These are phyloP conservation scores for Netelia fuscicornis DNA, from an alignment of 2,888 invertebrate genomes.

Conservation along the genomic window DNA sequence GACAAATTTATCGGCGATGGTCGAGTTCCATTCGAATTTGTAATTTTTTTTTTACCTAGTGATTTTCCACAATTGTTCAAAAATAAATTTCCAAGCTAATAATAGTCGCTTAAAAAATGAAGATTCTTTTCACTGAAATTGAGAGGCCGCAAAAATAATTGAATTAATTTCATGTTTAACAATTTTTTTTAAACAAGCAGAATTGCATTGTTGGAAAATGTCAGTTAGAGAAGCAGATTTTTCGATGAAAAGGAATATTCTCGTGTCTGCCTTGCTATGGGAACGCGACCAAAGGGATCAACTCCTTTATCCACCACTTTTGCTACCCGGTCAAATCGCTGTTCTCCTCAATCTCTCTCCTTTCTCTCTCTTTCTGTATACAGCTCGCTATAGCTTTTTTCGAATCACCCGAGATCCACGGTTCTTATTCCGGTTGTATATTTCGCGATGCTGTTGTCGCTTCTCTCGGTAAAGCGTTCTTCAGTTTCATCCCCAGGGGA, in stretches of 20 bases:
- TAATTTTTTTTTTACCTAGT: too few relatives aligned
- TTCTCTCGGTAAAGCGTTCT: constrained; percentile 40
- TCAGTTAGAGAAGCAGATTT: not conserved
- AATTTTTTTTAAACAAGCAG: not conserved
- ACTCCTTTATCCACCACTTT: constrained; percentile 49
- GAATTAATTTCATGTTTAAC: not conserved
- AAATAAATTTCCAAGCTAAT: too few relatives aligned
- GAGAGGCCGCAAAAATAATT: not conserved
- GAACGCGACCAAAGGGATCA: constrained; percentile 43
- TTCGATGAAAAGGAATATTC: constrained; percentile 17
- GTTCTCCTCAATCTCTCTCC: not conserved
- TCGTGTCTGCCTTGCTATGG: constrained; percentile 26
- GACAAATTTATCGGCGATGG: too few relatives aligned
- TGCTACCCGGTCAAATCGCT: constrained; percentile 16
- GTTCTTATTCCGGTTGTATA: constrained; percentile 43
- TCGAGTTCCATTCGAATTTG: too few relatives aligned
- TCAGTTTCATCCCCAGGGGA: constrained; percentile 55
- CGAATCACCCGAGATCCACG: constrained; percentile 25
- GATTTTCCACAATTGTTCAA: too few relatives aligned
- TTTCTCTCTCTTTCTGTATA: not conserved
- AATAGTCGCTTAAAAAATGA: too few relatives aligned
- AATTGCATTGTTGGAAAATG: not conserved
- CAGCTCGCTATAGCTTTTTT: constrained; percentile 24
- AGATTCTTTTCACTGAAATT: too few relatives aligned
- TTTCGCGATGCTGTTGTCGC: constrained; percentile 28